These are phyloP conservation scores for Musca vetustissima DNA, from an alignment of 1,140 invertebrate genomes.

Conservation along the genomic window DNA sequence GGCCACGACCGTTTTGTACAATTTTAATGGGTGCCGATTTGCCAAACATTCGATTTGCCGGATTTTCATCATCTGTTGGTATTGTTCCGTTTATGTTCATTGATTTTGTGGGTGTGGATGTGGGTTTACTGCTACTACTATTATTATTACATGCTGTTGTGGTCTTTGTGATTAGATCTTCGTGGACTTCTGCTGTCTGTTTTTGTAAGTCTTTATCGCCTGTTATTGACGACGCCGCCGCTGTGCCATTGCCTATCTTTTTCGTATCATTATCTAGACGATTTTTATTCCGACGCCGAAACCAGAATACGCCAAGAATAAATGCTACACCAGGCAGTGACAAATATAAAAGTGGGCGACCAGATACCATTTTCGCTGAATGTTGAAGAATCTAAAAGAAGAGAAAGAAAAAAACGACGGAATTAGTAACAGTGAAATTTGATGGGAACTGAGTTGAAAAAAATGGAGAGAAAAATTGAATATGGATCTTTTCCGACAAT, in stretches of 20 bases:
- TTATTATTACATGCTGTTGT: constrained; percentile 2
- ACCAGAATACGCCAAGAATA: constrained; percentile 54
- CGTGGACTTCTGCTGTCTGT: background rate
- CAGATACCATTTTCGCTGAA: constrained; percentile 56
- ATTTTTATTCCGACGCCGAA: constrained; percentile 55
- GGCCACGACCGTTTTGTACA: constrained; percentile 45
- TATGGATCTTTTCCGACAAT: too few species aligned
- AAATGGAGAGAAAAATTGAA: too few species aligned
- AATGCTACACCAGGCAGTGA: constrained; percentile 55
- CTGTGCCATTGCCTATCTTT: constrained; percentile 17
- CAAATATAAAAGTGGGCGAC: constrained; percentile 54
- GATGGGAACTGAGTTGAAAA: too few species aligned
- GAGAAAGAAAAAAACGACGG: background rate
- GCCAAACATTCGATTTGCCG: constrained; percentile 45
- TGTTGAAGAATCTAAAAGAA: constrained; percentile 48
- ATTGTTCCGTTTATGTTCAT: constrained; percentile 24
- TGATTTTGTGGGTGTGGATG: constrained; percentile 19
- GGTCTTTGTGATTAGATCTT: constrained; percentile 20
- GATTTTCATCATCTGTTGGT: constrained; percentile 38
- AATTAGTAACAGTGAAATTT: too few species aligned
- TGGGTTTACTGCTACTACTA: constrained; percentile 7
- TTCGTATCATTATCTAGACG: constrained; percentile 38
- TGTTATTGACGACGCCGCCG: too few species aligned
- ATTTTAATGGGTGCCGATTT: constrained; percentile 56
- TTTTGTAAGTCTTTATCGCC: background rate